Conservation (phyloP, 2,113 vertebrate species). For the Riparia riparia region DNA sequence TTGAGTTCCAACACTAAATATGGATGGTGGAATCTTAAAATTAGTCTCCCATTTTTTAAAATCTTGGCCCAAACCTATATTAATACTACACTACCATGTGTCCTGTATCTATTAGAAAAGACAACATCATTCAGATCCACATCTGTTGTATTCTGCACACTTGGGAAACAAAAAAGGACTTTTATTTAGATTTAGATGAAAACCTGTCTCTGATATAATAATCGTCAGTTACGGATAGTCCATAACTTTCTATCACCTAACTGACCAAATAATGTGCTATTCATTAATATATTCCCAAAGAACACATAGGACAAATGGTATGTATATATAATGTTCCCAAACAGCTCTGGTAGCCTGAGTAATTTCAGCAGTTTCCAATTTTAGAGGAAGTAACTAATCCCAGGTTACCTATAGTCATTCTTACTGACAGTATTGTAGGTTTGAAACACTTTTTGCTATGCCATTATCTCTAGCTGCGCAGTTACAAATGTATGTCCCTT, state of each 20-base stretch:
- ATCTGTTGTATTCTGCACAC: slow-evolving; percentile 26
- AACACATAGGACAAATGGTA: not conserved
- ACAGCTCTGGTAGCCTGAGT: not conserved
- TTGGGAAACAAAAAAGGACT: slow-evolving; percentile 4
- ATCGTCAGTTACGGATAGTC: not conserved
- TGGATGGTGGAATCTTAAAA: slow-evolving; percentile 45
- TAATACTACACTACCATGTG: slow-evolving; percentile 11
- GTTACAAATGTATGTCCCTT: slow-evolving; percentile 10
- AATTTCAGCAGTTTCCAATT: slow-evolving; percentile 22
- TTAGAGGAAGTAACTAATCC: slow-evolving; percentile 19
- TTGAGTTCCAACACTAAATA: slow-evolving; percentile 47
- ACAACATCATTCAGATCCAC: slow-evolving; percentile 8
- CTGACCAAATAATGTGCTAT: not conserved
- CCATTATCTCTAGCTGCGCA: not conserved
- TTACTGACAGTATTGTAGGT: not conserved
- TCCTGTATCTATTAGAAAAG: slow-evolving; percentile 7
- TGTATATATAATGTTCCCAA: not conserved
- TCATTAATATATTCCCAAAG: not conserved
- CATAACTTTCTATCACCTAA: not conserved
- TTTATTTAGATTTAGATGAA: slow-evolving; percentile 33
- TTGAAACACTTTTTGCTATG: not conserved
- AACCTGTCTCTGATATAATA: not conserved
- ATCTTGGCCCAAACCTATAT: slow-evolving; percentile 43
- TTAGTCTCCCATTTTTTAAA: slow-evolving; percentile 41
- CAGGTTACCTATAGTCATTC: slow-evolving; percentile 22